Evolutionary conservation across 2,113 vertebrate species (phyloP).

Genomic region (Regulus satrapa): DNA sequence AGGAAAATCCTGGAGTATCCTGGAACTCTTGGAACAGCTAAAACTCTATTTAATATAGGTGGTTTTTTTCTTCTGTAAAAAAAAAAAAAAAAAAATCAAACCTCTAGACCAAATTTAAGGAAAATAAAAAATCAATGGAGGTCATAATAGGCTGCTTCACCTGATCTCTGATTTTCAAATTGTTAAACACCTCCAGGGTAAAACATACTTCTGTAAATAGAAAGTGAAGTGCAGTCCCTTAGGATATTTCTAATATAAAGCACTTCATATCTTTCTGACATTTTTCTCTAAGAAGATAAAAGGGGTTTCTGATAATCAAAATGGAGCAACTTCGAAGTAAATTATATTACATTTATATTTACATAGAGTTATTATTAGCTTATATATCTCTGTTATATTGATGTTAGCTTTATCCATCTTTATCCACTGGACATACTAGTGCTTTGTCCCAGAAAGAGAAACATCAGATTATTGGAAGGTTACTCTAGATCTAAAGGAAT

Average conservation of each 20-base stretch:
- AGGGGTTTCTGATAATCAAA: not conserved
- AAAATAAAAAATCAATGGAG: not conserved
- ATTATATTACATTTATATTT: not conserved
- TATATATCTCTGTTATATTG: accelerated
- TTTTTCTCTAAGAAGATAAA: not conserved
- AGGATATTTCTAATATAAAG: not conserved
- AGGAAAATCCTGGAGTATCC: not conserved
- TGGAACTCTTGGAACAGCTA: not conserved
- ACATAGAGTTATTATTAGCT: not conserved
- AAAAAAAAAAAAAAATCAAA: not conserved
- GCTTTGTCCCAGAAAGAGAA: not conserved
- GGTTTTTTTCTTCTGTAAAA: not conserved
- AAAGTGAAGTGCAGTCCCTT: not conserved
- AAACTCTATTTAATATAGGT: not conserved
- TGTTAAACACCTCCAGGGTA: not conserved
- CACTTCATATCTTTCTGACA: not conserved
- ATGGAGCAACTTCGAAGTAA: not conserved
- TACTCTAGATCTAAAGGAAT: not conserved
- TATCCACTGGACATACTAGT: not conserved
- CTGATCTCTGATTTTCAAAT: not conserved
- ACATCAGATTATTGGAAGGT: not conserved
- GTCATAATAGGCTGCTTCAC: not conserved
- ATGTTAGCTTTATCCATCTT: not conserved
- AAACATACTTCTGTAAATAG: not conserved
- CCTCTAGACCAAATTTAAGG: not conserved